Percentiles rank a stretch among this genome's conserved stretches.
phyloP scores from a whole-genome alignment of 1,140 invertebrate genomes.

The Bombus huntii region DNA sequence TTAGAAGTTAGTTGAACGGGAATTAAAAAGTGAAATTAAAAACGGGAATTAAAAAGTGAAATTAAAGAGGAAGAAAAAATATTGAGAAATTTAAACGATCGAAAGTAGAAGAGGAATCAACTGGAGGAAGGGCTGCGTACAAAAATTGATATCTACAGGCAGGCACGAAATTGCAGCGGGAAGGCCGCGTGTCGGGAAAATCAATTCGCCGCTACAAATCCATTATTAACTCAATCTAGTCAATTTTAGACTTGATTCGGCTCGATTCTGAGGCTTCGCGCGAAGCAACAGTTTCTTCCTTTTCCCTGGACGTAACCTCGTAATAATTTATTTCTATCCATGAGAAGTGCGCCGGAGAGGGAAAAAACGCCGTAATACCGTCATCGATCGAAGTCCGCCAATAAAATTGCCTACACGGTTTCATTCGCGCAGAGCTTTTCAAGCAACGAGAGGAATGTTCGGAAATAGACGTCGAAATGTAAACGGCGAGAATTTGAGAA shows the following conservation, averaged over 20 bases:
- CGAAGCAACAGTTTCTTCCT: constrained; percentile 12
- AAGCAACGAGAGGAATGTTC: constrained; percentile 20
- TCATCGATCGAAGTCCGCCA: constrained; percentile 15
- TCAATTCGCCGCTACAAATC: constrained; percentile 18
- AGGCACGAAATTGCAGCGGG: not conserved
- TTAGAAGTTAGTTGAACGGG: not conserved
- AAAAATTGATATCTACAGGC: constrained; percentile 10
- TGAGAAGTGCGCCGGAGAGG: too few relatives aligned
- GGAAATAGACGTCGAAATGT: constrained; percentile 52
- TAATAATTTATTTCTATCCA: constrained; percentile 29
- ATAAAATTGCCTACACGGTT: constrained; percentile 15
- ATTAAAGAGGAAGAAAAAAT: not conserved
- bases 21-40: not conserved
- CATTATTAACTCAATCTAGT: constrained; percentile 17
- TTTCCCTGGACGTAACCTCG: not conserved
- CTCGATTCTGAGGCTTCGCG: not conserved
- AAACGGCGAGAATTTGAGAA: constrained; percentile 51
- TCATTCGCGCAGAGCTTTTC: constrained; percentile 9
- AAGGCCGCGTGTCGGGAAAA: not conserved
- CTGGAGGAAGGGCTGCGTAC: too few relatives aligned
- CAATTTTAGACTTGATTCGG: constrained; percentile 22
- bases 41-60: not conserved
- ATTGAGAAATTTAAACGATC: not conserved
- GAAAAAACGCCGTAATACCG: not conserved
- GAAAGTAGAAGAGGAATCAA: not conserved